Evolutionary conservation across 2,888 invertebrate species (phyloP).

Genomic region (Philopedon plagiatum): DNA sequence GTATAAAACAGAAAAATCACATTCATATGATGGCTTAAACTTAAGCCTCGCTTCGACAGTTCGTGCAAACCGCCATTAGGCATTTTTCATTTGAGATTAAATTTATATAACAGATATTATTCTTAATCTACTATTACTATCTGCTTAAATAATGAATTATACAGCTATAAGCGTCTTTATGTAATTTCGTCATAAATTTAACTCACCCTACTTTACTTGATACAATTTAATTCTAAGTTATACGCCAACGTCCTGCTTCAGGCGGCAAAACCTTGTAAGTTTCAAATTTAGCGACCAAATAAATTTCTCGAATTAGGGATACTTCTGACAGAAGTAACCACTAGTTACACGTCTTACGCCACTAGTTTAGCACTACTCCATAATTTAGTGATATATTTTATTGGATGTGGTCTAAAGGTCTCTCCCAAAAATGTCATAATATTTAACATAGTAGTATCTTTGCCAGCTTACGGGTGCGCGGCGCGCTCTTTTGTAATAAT

Average conservation of each 20-base stretch:
- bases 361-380: slow-evolving; percentile 40
- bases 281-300: slow-evolving; percentile 11
- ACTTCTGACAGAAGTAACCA: slow-evolving; percentile 32
- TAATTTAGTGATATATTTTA: slow-evolving; percentile 32
- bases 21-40: too few species aligned
- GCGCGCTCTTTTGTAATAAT: too few species aligned
- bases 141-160: too few species aligned
- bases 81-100: too few species aligned
- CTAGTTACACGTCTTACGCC: slow-evolving; percentile 32
- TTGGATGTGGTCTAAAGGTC: background rate
- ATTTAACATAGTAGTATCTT: background rate
- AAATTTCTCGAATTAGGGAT: slow-evolving; percentile 35
- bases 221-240: background rate
- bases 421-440: background rate
- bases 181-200: too few species aligned
- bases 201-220: background rate
- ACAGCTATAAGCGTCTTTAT: too few species aligned
- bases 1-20: too few species aligned
- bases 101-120: too few species aligned
- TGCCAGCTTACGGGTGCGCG: background rate
- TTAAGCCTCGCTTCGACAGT: too few species aligned
- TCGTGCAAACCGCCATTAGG: too few species aligned
- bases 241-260: background rate
- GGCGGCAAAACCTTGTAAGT: slow-evolving; percentile 1
- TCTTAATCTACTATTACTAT: too few species aligned